Conservation (phyloP, 2,113 vertebrate genomes). For the Spea bombifrons region DNA sequence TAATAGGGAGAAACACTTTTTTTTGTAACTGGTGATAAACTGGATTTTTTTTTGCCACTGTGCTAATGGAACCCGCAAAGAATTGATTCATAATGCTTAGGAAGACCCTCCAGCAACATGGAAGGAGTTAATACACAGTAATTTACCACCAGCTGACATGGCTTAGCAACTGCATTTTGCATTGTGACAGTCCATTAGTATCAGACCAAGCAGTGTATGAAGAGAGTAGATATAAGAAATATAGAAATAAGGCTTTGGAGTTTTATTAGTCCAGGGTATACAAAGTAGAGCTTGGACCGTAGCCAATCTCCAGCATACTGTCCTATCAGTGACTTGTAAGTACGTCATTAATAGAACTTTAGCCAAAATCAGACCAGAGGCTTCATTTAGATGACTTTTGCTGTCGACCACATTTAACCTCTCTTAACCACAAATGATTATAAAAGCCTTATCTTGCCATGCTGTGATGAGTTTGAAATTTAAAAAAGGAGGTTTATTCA, state of each 20-base stretch:
- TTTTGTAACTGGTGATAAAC: not conserved
- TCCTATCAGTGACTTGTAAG: no score
- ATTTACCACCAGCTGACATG: constrained; percentile 25
- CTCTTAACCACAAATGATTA: no score
- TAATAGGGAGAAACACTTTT: not conserved
- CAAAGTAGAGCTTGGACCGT: no score
- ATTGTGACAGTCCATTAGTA: constrained; percentile 1
- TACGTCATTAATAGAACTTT: no score
- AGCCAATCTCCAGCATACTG: no score
- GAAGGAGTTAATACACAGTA: constrained; percentile 28
- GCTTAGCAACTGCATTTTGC: not conserved
- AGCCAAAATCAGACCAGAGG: no score
- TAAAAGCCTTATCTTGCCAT: no score
- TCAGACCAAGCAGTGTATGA: not conserved
- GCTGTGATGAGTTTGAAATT: no score
- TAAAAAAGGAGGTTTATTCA: no score
- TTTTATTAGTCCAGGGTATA: not conserved
- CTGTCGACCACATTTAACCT: no score
- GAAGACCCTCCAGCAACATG: not conserved
- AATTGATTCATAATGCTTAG: constrained; percentile 4
- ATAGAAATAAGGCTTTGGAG: not conserved
- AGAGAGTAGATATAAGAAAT: not conserved
- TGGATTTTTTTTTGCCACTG: not conserved
- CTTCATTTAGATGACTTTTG: no score
- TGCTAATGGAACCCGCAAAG: constrained; percentile 6